These are phyloP conservation scores for Hemiscyllium ocellatum DNA, from an alignment of 2,113 vertebrate species.

Conservation along the genomic window DNA sequence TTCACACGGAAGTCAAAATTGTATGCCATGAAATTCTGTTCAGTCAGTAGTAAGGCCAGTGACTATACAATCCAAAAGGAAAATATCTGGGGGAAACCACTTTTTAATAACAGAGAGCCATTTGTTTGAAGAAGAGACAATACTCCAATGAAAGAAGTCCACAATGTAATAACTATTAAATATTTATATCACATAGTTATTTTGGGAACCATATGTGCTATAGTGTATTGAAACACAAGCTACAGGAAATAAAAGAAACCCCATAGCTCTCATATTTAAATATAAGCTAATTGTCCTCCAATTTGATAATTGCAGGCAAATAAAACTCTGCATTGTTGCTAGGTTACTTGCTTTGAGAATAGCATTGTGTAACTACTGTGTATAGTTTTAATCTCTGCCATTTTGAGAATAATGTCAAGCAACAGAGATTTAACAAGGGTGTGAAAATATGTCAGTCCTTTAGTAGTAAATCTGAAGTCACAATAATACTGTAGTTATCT, in stretches of 20 bases:
- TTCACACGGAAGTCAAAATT: neutral
- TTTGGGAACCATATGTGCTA: neutral
- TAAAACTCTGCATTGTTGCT: neutral
- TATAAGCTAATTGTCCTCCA: neutral
- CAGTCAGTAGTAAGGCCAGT: neutral
- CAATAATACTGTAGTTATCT: neutral
- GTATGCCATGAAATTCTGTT: neutral
- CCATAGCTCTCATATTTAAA: neutral
- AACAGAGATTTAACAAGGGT: neutral
- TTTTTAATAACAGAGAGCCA: neutral
- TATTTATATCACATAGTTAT: constrained; percentile 29
- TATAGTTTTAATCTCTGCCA: neutral
- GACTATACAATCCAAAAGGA: neutral
- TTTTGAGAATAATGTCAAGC: neutral
- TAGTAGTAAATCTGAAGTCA: neutral
- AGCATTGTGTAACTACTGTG: neutral
- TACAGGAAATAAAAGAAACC: neutral
- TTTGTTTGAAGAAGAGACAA: neutral
- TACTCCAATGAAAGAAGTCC: neutral
- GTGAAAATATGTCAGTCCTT: neutral
- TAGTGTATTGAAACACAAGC: neutral
- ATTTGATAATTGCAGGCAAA: constrained; percentile 8
- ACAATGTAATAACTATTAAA: neutral
- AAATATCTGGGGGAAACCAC: neutral
- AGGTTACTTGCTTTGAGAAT: constrained; percentile 3